Evolutionary conservation across 2,888 invertebrate species (phyloP).

Genomic region (Yponomeuta malinellus): DNA sequence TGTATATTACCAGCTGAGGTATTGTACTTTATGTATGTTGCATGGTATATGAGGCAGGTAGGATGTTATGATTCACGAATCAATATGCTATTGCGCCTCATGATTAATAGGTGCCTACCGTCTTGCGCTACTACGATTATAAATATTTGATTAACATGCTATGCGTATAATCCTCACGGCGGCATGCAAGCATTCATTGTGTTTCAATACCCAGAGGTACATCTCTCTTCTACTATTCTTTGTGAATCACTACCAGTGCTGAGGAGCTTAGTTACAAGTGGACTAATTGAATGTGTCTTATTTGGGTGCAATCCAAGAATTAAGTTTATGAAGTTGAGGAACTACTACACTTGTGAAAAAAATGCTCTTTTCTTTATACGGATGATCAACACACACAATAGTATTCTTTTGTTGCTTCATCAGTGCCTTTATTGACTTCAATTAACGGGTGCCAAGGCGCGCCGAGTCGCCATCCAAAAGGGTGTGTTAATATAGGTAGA

Average conservation of each 20-base stretch:
- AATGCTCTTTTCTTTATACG: not conserved
- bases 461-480: conserved; percentile 16
- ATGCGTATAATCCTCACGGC: conserved; percentile 6
- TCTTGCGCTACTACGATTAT: conserved; percentile 15
- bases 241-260: conserved; percentile 1
- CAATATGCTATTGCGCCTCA: conserved; percentile 9
- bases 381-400: not conserved
- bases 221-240: not conserved
- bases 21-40: not conserved
- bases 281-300: not conserved
- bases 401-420: conserved; percentile 13
- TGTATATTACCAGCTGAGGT: conserved; percentile 1
- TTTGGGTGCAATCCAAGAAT: not conserved
- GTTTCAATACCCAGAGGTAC: not conserved
- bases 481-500: not conserved
- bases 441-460: conserved; percentile 29
- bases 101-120: conserved; percentile 11
- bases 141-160: conserved; percentile 20
- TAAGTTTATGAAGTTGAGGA: not conserved
- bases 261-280: not conserved
- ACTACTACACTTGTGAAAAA: not conserved
- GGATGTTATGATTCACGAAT: conserved; percentile 6
- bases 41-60: conserved; percentile 7
- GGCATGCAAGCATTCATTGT: conserved; percentile 8
- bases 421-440: conserved; percentile 29